Conservation (phyloP, 2,113 vertebrate species). For the Fulica atra region DNA sequence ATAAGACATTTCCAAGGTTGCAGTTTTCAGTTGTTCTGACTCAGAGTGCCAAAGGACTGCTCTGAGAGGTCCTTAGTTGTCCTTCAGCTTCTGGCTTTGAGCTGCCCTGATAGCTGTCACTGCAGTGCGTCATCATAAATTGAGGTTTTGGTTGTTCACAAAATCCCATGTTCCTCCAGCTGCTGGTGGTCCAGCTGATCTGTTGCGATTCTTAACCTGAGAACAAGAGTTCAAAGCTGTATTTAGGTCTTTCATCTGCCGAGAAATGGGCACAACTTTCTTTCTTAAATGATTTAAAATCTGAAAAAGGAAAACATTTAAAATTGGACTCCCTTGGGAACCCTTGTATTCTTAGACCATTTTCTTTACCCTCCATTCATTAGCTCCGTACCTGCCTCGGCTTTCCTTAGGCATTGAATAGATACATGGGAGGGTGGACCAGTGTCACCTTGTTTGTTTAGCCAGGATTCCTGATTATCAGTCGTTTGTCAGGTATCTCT, state of each 20-base stretch:
- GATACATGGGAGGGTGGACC: not conserved
- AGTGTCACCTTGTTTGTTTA: not conserved
- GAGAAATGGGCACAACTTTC: not conserved
- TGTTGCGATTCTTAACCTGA: not conserved
- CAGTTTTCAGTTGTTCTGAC: not conserved
- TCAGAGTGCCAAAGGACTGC: not conserved
- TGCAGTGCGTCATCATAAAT: accelerated
- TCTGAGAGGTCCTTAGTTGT: not conserved
- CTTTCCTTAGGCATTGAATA: not conserved
- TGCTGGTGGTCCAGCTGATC: not conserved
- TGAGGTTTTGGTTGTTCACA: not conserved
- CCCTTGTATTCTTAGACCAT: not conserved
- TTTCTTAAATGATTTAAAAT: not conserved
- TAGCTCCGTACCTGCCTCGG: not conserved
- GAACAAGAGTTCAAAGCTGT: not conserved
- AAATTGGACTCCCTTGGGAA: not conserved
- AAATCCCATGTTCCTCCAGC: not conserved
- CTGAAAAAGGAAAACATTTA: not conserved
- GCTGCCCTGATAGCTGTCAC: not conserved
- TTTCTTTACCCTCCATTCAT: not conserved
- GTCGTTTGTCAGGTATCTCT: not conserved
- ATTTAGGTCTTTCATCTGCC: not conserved
- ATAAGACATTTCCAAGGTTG: not conserved
- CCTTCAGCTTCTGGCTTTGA: not conserved
- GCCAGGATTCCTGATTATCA: not conserved